Evolutionary conservation across 2,797 vertebrate genomes (phyloP).

Genomic region (Varecia variegata): DNA sequence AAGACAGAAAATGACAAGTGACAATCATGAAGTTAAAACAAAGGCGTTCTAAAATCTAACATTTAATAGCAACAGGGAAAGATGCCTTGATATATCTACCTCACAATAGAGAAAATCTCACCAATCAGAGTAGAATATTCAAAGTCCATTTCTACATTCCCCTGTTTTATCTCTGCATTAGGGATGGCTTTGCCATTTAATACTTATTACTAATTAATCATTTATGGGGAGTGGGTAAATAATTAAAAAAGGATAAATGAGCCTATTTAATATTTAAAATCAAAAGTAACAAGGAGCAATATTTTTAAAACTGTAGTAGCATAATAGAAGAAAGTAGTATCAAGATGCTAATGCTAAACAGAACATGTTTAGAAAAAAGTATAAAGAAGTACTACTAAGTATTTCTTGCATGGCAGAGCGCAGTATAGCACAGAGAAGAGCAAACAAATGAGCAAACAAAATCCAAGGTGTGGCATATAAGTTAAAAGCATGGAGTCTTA

Average conservation of each 20-base stretch:
- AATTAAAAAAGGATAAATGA: background rate
- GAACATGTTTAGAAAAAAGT: background rate
- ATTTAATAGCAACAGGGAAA: background rate
- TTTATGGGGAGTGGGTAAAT: background rate
- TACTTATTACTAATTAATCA: background rate
- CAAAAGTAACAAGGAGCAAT: background rate
- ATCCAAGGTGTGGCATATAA: too few relatives aligned
- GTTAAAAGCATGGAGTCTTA: background rate
- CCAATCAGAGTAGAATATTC: background rate
- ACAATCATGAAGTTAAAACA: background rate
- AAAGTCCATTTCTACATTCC: background rate
- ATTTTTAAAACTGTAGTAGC: background rate
- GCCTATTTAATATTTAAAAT: background rate
- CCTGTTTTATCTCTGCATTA: background rate
- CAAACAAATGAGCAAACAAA: background rate
- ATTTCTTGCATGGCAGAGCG: fast-evolving
- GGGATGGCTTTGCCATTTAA: background rate
- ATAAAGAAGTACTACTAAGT: background rate
- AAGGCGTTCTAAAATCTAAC: background rate
- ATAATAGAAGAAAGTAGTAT: background rate
- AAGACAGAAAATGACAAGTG: background rate
- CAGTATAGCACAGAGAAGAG: background rate
- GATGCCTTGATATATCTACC: background rate
- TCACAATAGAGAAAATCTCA: background rate
- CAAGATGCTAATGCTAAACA: background rate